Percentiles rank a stretch among this genome's conserved stretches.
Conservation (phyloP, 2,888 invertebrate genomes). For the Venusia cambrica region DNA sequence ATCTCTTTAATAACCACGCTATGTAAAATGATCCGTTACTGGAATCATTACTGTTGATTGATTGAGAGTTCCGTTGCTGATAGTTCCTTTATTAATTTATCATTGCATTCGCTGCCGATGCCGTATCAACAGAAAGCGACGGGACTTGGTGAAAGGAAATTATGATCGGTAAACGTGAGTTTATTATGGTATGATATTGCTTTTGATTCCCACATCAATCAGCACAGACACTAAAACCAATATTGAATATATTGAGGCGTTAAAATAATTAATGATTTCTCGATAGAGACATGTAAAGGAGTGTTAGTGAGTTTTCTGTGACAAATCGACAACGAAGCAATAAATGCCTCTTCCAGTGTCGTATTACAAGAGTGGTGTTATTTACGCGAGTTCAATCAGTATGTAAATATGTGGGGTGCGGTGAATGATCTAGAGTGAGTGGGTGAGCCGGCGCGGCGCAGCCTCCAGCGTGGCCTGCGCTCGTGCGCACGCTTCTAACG, state of each 20-base stretch:
- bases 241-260: constrained; percentile 49
- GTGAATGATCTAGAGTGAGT: constrained; percentile 73
- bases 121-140: too few species aligned
- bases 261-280: constrained; percentile 51
- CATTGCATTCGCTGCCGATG: too few species aligned
- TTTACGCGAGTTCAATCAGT: constrained; percentile 70
- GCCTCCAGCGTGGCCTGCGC: constrained; percentile 63
- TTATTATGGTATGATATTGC: not conserved
- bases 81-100: too few species aligned
- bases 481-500: constrained; percentile 64
- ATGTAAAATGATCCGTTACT: constrained; percentile 43
- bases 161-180: too few species aligned
- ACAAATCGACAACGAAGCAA: constrained; percentile 68
- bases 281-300: constrained; percentile 49
- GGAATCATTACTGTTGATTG: constrained; percentile 39
- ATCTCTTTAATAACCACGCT: constrained; percentile 27
- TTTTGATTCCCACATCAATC: constrained; percentile 8
- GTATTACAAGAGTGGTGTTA: constrained; percentile 63
- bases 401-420: constrained; percentile 76
- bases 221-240: constrained; percentile 22
- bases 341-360: constrained; percentile 62
- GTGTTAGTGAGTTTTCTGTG: constrained; percentile 46
- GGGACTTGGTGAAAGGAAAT: too few species aligned
- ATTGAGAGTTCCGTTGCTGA: constrained; percentile 41
- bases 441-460: constrained; percentile 55